Base-by-base conservation (phyloP, 1,140 invertebrate species). In the Platorchestia sp. region DNA sequence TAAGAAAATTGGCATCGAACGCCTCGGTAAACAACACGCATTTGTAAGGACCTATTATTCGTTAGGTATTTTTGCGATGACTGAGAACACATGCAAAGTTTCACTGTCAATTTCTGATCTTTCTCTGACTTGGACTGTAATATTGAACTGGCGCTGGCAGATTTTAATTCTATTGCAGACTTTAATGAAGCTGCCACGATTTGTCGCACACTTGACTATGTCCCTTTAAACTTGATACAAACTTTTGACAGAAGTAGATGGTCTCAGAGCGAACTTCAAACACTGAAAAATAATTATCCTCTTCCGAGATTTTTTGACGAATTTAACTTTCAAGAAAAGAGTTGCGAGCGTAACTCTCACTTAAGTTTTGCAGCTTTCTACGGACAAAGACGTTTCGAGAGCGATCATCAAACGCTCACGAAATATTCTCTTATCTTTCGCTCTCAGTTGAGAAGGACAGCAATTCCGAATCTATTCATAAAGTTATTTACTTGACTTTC, bases 361-460 rank as follows among this genome's bases (percentile, higher is more conserved):
- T 75, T 36, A 75, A 75, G 59, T 75, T 75, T 27, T 75, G 59
- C 14, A 75, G 36, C 59, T 75, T 75, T 75, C 59, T 75, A 75
- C 59, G 59, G 59, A 75, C 59, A 75, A 75, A 75, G 36, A 27
- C 3, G 59, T 75, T 75, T 27, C 59, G 1, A 75, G 59, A 75
- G 59, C 59, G 59, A 75, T 75, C 59, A 75, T 75, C 59, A 75
- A 36, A 75, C 59, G 59, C 7, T 75, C 14, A 75, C 14, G 59
- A 75, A 75, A 75, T 75, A 75, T 75, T 75, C 59, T 75, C 59
- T 75, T 75, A 75, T 75, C 59, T 75, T 75, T 75, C 36, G 59
- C 59, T 19, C 36, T 75, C 36, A 75, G 59, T 27, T 75, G 59
- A 75, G 59, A 10, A 36, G 14, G 59, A 75, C 59, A 75, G 59